Percentiles rank a stretch among this genome's conserved stretches.
phyloP scores from a whole-genome alignment of 2,113 vertebrate genomes.

The Aphyosemion australe region DNA sequence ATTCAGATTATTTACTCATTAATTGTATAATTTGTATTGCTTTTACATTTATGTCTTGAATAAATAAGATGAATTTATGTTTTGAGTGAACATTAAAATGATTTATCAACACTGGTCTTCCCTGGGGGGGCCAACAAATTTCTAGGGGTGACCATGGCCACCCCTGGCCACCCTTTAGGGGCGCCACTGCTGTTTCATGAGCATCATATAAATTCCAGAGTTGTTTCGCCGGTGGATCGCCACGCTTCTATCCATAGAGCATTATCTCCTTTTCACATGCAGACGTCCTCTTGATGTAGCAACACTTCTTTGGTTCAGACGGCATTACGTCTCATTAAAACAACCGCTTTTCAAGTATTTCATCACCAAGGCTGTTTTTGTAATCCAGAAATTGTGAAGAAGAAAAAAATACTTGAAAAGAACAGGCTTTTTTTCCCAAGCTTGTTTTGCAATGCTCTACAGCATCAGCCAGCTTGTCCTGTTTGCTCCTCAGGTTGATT shows the following conservation, averaged over 20 bases:
- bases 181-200: constrained; percentile 34
- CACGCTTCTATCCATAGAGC: constrained; percentile 41
- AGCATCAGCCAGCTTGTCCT: constrained; percentile 14
- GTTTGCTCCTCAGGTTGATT: constrained; percentile 66
- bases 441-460: constrained; percentile 32
- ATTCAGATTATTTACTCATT: too few species aligned
- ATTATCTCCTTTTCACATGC: constrained; percentile 51
- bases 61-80: too few species aligned
- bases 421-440: constrained; percentile 25
- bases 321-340: constrained; percentile 57
- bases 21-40: too few species aligned
- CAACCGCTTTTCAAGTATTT: constrained; percentile 48
- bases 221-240: constrained; percentile 49
- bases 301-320: constrained; percentile 59
- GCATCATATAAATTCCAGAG: constrained; percentile 47
- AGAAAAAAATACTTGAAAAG: not conserved
- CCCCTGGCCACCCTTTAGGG: too few species aligned
- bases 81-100: too few species aligned
- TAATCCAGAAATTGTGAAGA: constrained; percentile 16
- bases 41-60: too few species aligned
- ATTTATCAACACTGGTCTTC: too few species aligned
- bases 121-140: too few species aligned
- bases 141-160: too few species aligned
- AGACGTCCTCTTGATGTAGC: constrained; percentile 61
- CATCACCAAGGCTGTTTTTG: constrained; percentile 5